Percentiles rank a stretch among this genome's conserved stretches.
These are phyloP conservation scores for Oxystoma pomonae DNA, from an alignment of 2,888 invertebrate species.

Conservation along the genomic window DNA sequence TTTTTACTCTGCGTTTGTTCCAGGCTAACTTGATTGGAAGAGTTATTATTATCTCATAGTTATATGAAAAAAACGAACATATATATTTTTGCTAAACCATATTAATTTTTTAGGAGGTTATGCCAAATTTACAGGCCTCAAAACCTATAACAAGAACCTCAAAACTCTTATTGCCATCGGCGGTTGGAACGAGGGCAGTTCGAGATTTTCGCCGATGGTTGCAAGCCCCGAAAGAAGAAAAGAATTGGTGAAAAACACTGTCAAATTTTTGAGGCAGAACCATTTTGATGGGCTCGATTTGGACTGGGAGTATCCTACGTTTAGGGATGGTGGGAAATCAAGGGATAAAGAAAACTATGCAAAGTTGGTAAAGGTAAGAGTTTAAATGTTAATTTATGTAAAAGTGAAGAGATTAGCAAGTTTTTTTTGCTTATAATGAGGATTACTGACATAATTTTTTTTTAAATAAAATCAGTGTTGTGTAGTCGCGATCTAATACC, in stretches of 20 bases:
- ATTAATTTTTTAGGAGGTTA: conserved; percentile 69
- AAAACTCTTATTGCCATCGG: conserved; percentile 90
- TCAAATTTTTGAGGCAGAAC: conserved; percentile 85
- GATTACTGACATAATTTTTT: no score
- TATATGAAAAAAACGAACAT: no score
- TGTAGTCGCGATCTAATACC: no score
- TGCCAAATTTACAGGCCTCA: conserved; percentile 88
- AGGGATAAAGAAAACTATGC: conserved; percentile 86
- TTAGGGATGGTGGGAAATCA: conserved; percentile 74
- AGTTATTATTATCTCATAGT: no score
- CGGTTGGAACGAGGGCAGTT: conserved; percentile 91
- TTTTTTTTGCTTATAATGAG: no score
- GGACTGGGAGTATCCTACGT: conserved; percentile 88
- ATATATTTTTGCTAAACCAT: background rate
- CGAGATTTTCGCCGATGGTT: conserved; percentile 84
- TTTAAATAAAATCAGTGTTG: no score
- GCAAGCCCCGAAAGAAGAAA: conserved; percentile 70
- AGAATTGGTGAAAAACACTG: conserved; percentile 76
- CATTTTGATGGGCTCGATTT: conserved; percentile 91
- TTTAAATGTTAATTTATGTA: no score
- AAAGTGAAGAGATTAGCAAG: no score
- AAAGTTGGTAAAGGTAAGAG: conserved; percentile 67
- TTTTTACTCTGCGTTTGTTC: no score
- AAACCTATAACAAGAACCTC: conserved; percentile 87
- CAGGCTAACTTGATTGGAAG: no score